These are phyloP conservation scores for Orthosia gracilis DNA, from an alignment of 2,888 invertebrate species.

Conservation along the genomic window DNA sequence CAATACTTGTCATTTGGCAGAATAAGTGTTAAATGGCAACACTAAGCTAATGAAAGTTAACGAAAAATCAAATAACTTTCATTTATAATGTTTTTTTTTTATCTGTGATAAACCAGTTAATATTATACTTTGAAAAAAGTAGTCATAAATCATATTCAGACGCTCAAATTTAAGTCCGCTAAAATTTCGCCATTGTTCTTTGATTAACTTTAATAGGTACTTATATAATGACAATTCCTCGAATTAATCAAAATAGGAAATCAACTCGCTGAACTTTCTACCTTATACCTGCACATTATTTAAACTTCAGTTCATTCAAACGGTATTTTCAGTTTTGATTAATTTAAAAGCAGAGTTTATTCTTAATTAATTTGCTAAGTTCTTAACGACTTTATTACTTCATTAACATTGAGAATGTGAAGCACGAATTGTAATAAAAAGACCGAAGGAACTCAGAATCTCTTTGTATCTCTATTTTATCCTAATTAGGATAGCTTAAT, in stretches of 20 bases:
- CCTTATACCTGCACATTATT: slow-evolving; percentile 11
- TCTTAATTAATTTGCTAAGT: slow-evolving; percentile 63
- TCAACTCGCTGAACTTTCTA: background rate
- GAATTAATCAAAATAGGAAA: background rate
- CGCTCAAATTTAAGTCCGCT: too few species aligned
- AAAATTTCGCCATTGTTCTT: too few species aligned
- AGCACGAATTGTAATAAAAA: slow-evolving; percentile 41
- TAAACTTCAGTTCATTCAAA: slow-evolving; percentile 20
- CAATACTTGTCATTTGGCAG: too few species aligned
- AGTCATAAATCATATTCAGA: too few species aligned
- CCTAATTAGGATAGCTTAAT: slow-evolving; percentile 40
- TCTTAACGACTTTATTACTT: slow-evolving; percentile 59
- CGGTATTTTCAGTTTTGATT: slow-evolving; percentile 26
- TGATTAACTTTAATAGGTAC: background rate
- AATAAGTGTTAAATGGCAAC: too few species aligned
- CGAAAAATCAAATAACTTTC: too few species aligned
- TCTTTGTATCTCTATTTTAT: slow-evolving; percentile 23
- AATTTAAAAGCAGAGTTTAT: slow-evolving; percentile 52
- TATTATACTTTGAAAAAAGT: too few species aligned
- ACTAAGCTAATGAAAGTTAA: too few species aligned
- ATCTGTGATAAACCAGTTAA: too few species aligned
- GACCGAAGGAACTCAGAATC: slow-evolving; percentile 15
- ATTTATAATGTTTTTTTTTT: too few species aligned
- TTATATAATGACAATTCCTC: background rate
- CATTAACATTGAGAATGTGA: slow-evolving; percentile 44